Evolutionary conservation across 2,888 invertebrate genomes (phyloP).

Genomic region (Melieria picta): DNA sequence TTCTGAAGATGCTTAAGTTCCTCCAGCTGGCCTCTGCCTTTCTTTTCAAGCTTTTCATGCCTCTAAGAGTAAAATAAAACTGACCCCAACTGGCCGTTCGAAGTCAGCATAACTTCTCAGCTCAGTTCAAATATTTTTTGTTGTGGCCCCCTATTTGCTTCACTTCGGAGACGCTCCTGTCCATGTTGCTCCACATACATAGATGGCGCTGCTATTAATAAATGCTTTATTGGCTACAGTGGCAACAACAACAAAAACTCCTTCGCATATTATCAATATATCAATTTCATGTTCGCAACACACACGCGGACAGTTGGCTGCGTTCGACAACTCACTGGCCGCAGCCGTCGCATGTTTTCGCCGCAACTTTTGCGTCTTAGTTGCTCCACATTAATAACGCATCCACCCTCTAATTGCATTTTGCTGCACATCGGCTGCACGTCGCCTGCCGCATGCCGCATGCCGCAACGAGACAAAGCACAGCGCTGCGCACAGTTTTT

Average conservation of each 20-base stretch:
- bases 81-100: too few relatives aligned
- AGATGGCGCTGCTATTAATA: background rate
- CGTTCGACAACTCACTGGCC: conserved; percentile 9
- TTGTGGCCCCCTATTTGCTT: too few relatives aligned
- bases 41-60: too few relatives aligned
- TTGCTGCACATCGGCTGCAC: conserved; percentile 36
- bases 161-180: too few relatives aligned
- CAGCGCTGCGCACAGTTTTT: conserved; percentile 16
- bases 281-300: conserved; percentile 34
- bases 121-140: too few relatives aligned
- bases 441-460: background rate
- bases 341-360: conserved; percentile 7
- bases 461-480: conserved; percentile 15
- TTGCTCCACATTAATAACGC: conserved; percentile 65
- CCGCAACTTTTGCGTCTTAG: background rate
- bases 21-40: too few relatives aligned
- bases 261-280: conserved; percentile 41
- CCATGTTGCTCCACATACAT: too few relatives aligned
- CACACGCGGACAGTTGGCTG: conserved; percentile 1
- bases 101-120: too few relatives aligned
- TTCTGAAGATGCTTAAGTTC: too few relatives aligned
- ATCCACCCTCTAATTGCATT: conserved; percentile 66
- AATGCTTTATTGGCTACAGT: background rate
- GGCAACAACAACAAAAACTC: conserved; percentile 12
- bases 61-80: too few relatives aligned